These are phyloP conservation scores for Drosophila carrolli DNA, from an alignment of 1,140 invertebrate genomes.

Conservation along the genomic window DNA sequence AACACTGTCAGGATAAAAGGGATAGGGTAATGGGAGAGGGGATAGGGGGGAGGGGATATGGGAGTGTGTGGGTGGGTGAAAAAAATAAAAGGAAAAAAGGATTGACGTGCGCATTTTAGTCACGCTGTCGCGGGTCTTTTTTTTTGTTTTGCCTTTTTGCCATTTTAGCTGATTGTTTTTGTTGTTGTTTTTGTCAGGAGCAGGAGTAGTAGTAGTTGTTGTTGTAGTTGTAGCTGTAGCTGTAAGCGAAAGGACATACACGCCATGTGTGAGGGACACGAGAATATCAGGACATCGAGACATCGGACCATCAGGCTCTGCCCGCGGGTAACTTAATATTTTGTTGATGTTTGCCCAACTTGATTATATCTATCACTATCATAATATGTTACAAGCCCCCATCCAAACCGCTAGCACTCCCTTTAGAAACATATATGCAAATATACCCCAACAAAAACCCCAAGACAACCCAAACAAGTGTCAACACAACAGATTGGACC, in stretches of 20 bases:
- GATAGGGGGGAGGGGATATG: too few species aligned
- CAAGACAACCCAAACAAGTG: not conserved
- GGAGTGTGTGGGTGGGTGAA: not conserved
- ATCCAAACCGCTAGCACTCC: not conserved
- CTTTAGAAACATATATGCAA: slow-evolving; percentile 36
- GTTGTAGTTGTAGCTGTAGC: slow-evolving; percentile 12
- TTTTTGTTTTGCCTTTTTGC: slow-evolving; percentile 55
- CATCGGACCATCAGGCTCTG: slow-evolving; percentile 5
- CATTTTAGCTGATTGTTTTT: slow-evolving; percentile 78
- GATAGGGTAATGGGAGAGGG: slow-evolving; percentile 5
- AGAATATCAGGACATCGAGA: slow-evolving; percentile 30
- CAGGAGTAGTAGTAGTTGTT: slow-evolving; percentile 5
- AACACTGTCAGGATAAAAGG: slow-evolving; percentile 1
- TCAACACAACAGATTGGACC: slow-evolving; percentile 14
- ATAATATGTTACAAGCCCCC: slow-evolving; percentile 24
- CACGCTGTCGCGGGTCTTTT: slow-evolving; percentile 59
- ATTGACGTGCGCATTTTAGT: slow-evolving; percentile 75
- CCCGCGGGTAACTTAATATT: slow-evolving; percentile 71
- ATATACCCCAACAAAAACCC: not conserved
- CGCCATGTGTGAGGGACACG: slow-evolving; percentile 49
- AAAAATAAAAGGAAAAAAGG: slow-evolving; percentile 42
- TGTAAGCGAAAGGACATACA: slow-evolving; percentile 27
- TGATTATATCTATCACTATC: slow-evolving; percentile 76
- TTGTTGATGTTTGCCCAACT: slow-evolving; percentile 77
- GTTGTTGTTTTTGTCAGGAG: slow-evolving; percentile 21